Evolutionary conservation across 30 jellyfish, hydroid and myxozoan genomes (phyloP).

Genomic region (Cassiopea xamachana): DNA sequence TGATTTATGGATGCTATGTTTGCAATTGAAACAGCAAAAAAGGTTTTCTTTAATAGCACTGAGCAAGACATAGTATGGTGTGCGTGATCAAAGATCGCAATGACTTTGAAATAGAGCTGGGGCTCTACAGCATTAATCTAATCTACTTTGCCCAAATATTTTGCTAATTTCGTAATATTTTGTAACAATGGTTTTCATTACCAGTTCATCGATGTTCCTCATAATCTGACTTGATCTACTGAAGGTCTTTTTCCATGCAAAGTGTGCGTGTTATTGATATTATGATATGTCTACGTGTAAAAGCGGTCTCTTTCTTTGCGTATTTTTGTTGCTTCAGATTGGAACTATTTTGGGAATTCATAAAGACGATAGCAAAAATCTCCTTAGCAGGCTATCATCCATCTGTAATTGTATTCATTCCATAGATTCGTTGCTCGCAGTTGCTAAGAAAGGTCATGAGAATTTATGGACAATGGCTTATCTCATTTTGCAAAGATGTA

Average conservation of each 20-base stretch:
- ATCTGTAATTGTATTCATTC: constrained; percentile 1
- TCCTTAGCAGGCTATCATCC: constrained; percentile 4
- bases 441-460: constrained; percentile 9
- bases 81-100: too few species aligned
- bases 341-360: not conserved
- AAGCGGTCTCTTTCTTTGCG: not conserved
- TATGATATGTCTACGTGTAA: not conserved
- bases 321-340: not conserved
- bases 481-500: not conserved
- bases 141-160: too few species aligned
- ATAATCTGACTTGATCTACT: not conserved
- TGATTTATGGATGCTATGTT: too few species aligned
- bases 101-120: too few species aligned
- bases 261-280: not conserved
- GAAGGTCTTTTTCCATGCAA: not conserved
- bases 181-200: too few species aligned
- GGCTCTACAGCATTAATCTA: too few species aligned
- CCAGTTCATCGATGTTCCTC: not conserved
- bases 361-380: not conserved
- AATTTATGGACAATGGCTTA: not conserved
- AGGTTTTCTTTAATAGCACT: too few species aligned
- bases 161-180: too few species aligned
- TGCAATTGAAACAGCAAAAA: too few species aligned
- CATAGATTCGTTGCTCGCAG: not conserved
- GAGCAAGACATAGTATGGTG: too few species aligned